phyloP scores from a whole-genome alignment of 2,113 vertebrate species.

The Acrocephalus kingi region DNA sequence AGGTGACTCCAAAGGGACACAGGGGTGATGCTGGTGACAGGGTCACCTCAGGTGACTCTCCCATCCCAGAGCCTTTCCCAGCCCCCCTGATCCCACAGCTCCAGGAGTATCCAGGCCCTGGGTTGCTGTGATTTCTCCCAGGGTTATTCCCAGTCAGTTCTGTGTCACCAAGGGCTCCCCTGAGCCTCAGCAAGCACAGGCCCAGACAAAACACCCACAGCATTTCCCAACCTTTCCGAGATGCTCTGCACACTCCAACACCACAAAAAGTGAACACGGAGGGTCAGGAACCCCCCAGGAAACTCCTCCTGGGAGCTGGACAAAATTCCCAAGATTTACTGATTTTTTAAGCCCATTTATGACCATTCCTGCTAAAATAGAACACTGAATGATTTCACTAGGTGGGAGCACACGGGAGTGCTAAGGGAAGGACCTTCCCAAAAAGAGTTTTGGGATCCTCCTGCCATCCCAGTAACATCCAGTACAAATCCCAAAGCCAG shows the following conservation, averaged over 20 bases:
- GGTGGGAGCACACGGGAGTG: not conserved
- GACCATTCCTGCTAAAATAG: not conserved
- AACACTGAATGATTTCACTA: not conserved
- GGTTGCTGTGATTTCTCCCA: fast-evolving
- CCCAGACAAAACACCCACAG: not conserved
- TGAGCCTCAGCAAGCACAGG: not conserved
- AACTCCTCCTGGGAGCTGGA: not conserved
- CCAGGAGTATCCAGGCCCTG: no score
- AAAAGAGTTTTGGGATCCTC: not conserved
- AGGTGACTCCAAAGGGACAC: not conserved
- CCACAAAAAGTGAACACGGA: fast-evolving
- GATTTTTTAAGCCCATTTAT: not conserved
- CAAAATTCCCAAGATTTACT: not conserved
- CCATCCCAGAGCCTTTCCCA: not conserved
- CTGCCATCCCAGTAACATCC: not conserved
- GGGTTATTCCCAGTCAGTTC: not conserved
- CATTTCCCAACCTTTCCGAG: fast-evolving
- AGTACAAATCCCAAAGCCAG: not conserved
- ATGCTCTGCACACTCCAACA: fast-evolving
- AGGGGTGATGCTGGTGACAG: not conserved
- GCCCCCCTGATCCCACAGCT: fast-evolving
- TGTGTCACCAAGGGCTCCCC: not conserved
- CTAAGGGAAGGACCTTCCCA: not conserved
- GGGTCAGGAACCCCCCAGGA: not conserved
- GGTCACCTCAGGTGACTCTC: not conserved